These are phyloP conservation scores for Pangasius macronema DNA, from an alignment of 2,797 vertebrate species.

Conservation along the genomic window DNA sequence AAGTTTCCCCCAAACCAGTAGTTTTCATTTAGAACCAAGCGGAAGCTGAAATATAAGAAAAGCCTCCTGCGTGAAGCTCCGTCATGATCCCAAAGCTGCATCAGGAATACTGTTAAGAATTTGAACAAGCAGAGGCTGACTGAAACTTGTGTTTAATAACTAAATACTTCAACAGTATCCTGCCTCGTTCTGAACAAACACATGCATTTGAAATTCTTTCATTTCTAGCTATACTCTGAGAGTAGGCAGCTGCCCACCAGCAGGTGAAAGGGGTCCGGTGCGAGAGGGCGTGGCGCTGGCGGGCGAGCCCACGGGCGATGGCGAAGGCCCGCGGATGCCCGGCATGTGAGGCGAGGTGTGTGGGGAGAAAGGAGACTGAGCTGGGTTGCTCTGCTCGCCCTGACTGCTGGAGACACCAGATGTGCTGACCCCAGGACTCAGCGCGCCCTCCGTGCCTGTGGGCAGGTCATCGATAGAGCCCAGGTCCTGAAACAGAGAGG, in stretches of 20 bases:
- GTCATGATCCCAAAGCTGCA: no score
- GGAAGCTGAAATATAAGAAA: no score
- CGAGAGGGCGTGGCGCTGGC: slow-evolving; percentile 93
- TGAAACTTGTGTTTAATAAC: no score
- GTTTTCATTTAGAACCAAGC: no score
- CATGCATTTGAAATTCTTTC: not conserved
- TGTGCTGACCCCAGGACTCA: slow-evolving; percentile 97
- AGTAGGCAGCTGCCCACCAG: slow-evolving; percentile 77
- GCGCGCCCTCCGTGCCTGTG: slow-evolving; percentile 92
- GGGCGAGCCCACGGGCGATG: slow-evolving; percentile 94
- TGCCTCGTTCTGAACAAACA: no score
- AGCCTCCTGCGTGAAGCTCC: no score
- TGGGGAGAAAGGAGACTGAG: slow-evolving; percentile 98
- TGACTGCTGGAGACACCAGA: slow-evolving; percentile 98
- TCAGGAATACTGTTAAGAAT: no score
- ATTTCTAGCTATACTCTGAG: not conserved
- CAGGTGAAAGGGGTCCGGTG: slow-evolving; percentile 92
- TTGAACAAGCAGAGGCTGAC: no score
- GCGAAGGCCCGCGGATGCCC: slow-evolving; percentile 93
- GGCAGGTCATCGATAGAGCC: slow-evolving; percentile 98
- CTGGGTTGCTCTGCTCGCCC: slow-evolving; percentile 98
- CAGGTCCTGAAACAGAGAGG: slow-evolving; percentile 81
- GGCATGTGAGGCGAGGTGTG: slow-evolving; percentile 97
- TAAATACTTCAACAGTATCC: no score
- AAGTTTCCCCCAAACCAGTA: no score